Percentiles rank a stretch among this genome's conserved stretches.
These are phyloP conservation scores for Sylvia borin DNA, from an alignment of 2,797 vertebrate genomes.

Conservation along the genomic window DNA sequence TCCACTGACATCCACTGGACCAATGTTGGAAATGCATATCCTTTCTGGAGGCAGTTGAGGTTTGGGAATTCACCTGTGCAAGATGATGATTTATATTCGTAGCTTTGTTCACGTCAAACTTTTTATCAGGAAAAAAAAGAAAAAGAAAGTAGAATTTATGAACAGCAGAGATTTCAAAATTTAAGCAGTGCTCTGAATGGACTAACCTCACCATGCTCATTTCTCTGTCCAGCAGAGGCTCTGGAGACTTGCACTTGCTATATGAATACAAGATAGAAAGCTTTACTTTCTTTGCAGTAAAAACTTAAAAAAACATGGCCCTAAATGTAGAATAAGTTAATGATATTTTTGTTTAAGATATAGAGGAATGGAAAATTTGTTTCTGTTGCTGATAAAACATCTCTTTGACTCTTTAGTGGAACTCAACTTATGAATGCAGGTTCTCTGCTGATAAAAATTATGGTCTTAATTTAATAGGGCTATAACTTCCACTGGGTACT, in stretches of 20 bases:
- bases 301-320: neutral
- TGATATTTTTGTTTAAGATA: neutral
- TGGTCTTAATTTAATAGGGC: neutral
- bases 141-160: neutral
- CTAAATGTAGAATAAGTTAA: neutral
- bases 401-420: neutral
- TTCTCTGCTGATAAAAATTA: neutral
- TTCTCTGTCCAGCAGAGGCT: neutral
- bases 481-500: neutral
- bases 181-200: neutral
- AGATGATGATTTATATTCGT: rapidly evolving
- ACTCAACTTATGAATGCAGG: neutral
- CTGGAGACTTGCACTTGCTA: neutral
- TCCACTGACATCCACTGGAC: slow-evolving; percentile 52
- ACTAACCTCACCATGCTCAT: neutral
- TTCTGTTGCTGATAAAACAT: neutral
- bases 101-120: neutral
- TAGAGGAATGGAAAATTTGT: neutral
- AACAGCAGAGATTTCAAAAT: neutral
- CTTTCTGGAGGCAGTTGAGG: neutral
- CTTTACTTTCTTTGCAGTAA: neutral
- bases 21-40: neutral
- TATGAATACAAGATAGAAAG: neutral
- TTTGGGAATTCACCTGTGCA: neutral
- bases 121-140: neutral